Base-by-base conservation (phyloP, 2,797 vertebrate species). In the Sardinella longiceps region DNA sequence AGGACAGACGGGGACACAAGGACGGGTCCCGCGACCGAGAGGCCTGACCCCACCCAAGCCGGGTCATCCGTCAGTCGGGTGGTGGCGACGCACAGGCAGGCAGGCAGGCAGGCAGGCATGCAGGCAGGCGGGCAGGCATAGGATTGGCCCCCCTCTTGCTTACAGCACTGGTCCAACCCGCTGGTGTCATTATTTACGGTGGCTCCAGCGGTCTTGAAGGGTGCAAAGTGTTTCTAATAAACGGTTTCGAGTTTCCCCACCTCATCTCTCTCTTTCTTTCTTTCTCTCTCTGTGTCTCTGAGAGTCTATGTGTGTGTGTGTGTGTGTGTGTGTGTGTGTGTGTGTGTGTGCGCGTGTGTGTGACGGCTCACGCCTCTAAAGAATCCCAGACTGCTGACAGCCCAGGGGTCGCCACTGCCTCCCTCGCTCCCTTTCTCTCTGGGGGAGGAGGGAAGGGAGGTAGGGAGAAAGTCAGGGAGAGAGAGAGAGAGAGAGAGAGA, bases 321-420 rank as follows among this genome's bases (percentile, higher is more conserved):
- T 20, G 66, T 74, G 63, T 33, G 25, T 66, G 0, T 96, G 96
- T 85, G 96, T 96, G 93, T 85, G 84, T 85, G 83, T 88, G 81
- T 84, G 85, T 85, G 83, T 87, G 84, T 82, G 84, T 85, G 82
- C 84, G 84, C 82, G 84, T 86, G 85, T 86, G 87, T 86, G 85
- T 85, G 39, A 87, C 88, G 88, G 91, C 89, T 86, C 80, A 51
- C 83, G 88, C 91, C 88, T 89, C 90, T 96, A 96, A 92, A 97
- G 96, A 94, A 96, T 96, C 88, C 96, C 96, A 5, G 90, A 90
- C 87, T 85, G 85, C 97, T 97, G 93, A 97, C 96, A 89, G 96
- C 96, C 87, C 96, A 96, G 74, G 96, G 94, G 84, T 95, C 86
- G 96, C 96, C 95, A 87, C 95, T 96, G 84, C 95, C 95, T 87